phyloP scores from a whole-genome alignment of 2,888 invertebrate genomes.

The Eupithecia pulchellata region DNA sequence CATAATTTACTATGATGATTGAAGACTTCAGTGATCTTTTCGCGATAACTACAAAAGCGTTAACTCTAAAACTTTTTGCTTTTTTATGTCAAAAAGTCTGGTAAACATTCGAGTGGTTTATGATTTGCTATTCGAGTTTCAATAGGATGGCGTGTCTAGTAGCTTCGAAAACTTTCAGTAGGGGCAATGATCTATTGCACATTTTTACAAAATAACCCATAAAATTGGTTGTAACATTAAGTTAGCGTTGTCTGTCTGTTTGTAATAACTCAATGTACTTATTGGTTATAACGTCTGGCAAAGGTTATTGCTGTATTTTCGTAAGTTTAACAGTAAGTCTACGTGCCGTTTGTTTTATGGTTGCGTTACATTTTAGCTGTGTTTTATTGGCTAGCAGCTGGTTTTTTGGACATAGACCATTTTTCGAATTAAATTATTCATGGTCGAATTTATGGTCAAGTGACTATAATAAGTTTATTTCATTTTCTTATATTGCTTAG shows the following conservation, averaged over 20 bases:
- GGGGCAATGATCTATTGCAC: slow-evolving; percentile 72
- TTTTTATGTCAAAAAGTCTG: slow-evolving; percentile 18
- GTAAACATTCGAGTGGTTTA: slow-evolving; percentile 33
- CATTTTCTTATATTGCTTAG: no score
- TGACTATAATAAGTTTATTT: no score
- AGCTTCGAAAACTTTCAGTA: slow-evolving; percentile 56
- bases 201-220: slow-evolving; percentile 79
- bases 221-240: slow-evolving; percentile 71
- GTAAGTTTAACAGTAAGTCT: neutral
- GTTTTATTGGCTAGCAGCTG: neutral
- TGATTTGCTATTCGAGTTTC: slow-evolving; percentile 45
- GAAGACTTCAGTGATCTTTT: slow-evolving; percentile 25
- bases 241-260: slow-evolving; percentile 55
- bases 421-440: neutral
- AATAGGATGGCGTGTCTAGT: slow-evolving; percentile 58
- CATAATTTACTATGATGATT: neutral
- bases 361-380: neutral
- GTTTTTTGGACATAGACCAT: neutral
- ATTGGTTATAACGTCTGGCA: slow-evolving; percentile 33
- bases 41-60: slow-evolving; percentile 3
- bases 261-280: slow-evolving; percentile 48
- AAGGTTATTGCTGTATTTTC: neutral
- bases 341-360: neutral
- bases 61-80: slow-evolving; percentile 10
- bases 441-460: neutral